phyloP scores from a whole-genome alignment of 2,888 invertebrate species.

The Ophion costatus region DNA sequence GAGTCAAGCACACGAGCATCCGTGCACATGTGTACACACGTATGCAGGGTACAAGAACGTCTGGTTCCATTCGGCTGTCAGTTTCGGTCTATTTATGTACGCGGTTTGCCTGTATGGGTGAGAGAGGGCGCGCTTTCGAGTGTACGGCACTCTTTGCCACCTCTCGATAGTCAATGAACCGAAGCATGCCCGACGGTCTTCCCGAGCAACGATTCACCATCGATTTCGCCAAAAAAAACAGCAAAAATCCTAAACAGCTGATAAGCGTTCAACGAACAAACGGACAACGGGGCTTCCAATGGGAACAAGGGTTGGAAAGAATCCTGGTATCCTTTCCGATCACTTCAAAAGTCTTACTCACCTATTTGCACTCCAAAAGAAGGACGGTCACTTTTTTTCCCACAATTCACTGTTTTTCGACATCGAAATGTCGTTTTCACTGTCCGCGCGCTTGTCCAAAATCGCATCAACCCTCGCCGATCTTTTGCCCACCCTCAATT shows the following conservation, averaged over 20 bases:
- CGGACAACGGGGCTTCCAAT: neutral
- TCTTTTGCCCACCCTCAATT: neutral
- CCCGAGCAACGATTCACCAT: neutral
- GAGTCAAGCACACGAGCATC: conserved; percentile 1
- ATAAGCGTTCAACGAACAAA: neutral
- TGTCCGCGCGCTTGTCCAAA: neutral
- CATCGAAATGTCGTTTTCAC: conserved; percentile 28
- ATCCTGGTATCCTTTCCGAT: too few species aligned
- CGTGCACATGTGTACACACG: conserved; percentile 54
- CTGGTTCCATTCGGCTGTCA: conserved; percentile 80
- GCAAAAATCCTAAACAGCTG: neutral
- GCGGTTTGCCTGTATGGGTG: conserved; percentile 59
- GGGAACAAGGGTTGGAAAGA: neutral
- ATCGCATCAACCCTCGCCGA: neutral
- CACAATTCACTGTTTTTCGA: conserved; percentile 20
- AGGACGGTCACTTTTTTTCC: conserved; percentile 47
- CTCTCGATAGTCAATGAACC: conserved; percentile 54
- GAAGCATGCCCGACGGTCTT: conserved; percentile 11
- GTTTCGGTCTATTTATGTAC: conserved; percentile 80
- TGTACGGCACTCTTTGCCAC: conserved; percentile 27
- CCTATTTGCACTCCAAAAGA: conserved; percentile 35
- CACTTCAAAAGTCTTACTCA: conserved; percentile 34
- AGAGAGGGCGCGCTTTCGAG: conserved; percentile 50
- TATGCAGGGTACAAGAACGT: conserved; percentile 67
- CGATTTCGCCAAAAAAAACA: neutral